Evolutionary conservation across 2,888 invertebrate genomes (phyloP).

Genomic region (Lepidochitona cinerea): DNA sequence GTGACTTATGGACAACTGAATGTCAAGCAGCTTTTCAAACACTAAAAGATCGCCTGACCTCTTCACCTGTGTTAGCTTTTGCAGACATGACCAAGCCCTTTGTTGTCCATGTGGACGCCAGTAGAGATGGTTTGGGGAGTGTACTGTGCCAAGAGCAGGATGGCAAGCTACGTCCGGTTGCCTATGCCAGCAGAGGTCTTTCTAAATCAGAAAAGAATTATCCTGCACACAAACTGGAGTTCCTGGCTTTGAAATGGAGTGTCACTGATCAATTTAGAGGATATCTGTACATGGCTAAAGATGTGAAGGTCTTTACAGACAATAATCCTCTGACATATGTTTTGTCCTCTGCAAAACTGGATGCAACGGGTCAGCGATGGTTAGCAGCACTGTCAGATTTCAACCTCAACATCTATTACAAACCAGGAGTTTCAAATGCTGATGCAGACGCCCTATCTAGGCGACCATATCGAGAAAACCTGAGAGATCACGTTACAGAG

Average conservation of each 20-base stretch:
- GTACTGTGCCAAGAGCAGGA: slow-evolving; percentile 25
- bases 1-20: slow-evolving; percentile 10
- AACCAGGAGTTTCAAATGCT: slow-evolving; percentile 1
- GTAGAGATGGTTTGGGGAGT: slow-evolving; percentile 21
- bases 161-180: slow-evolving; percentile 7
- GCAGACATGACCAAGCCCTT: slow-evolving; percentile 23
- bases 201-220: slow-evolving; percentile 14
- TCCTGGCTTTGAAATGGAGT: slow-evolving; percentile 26
- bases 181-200: slow-evolving; percentile 22
- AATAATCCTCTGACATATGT: slow-evolving; percentile 24
- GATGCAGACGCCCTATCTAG: slow-evolving; percentile 23
- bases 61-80: slow-evolving; percentile 22
- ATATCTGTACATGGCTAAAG: slow-evolving; percentile 13
- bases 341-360: slow-evolving; percentile 17
- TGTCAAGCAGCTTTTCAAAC: slow-evolving; percentile 19
- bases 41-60: slow-evolving; percentile 5
- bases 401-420: slow-evolving; percentile 10
- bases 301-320: not conserved
- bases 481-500: not conserved
- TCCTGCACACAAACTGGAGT: slow-evolving; percentile 19
- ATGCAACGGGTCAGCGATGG: slow-evolving; percentile 24
- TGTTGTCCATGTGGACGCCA: slow-evolving; percentile 24
- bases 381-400: slow-evolving; percentile 14
- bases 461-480: not conserved
- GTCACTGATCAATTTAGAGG: slow-evolving; percentile 21